These are phyloP conservation scores for Hololepta plana DNA, from an alignment of 2,888 invertebrate genomes.

Conservation along the genomic window DNA sequence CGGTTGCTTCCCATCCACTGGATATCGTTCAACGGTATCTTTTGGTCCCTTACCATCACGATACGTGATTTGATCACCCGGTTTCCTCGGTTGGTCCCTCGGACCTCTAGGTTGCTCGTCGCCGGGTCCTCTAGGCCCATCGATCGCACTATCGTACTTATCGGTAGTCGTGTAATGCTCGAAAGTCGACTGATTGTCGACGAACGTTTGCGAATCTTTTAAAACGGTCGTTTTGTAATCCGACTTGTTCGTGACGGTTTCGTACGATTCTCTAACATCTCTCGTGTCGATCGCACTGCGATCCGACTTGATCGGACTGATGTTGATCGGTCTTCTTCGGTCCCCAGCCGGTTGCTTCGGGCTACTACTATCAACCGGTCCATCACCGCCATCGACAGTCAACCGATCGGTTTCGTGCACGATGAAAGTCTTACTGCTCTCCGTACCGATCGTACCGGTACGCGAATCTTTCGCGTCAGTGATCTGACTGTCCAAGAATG, in stretches of 20 bases:
- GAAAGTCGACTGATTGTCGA: slow-evolving; percentile 14
- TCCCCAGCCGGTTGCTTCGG: neutral
- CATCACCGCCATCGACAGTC: neutral
- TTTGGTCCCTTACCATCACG: too few relatives aligned
- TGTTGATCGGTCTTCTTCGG: neutral
- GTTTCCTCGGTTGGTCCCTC: too few relatives aligned
- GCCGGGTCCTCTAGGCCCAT: slow-evolving; percentile 3
- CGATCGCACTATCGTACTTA: slow-evolving; percentile 9
- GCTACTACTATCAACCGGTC: neutral
- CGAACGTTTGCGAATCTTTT: slow-evolving; percentile 15
- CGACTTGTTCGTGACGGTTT: slow-evolving; percentile 13
- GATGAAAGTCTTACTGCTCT: slow-evolving; percentile 8
- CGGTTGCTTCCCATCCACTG: slow-evolving; percentile 2
- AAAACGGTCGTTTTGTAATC: slow-evolving; percentile 15
- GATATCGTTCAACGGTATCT: slow-evolving; percentile 5
- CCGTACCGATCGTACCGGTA: too few relatives aligned
- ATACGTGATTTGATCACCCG: too few relatives aligned
- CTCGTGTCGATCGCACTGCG: slow-evolving; percentile 6
- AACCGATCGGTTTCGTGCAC: slow-evolving; percentile 6
- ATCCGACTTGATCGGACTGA: slow-evolving; percentile 2
- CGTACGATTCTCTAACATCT: slow-evolving; percentile 14
- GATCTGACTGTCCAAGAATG: slow-evolving; percentile 4
- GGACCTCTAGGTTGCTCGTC: neutral
- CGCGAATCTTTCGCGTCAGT: too few relatives aligned
- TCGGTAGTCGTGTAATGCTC: slow-evolving; percentile 15